Evolutionary conservation across 2,797 vertebrate species (phyloP), one percentile per base, ranked within the genome.

Genomic region (Melanotaenia pygmaea): DNA sequence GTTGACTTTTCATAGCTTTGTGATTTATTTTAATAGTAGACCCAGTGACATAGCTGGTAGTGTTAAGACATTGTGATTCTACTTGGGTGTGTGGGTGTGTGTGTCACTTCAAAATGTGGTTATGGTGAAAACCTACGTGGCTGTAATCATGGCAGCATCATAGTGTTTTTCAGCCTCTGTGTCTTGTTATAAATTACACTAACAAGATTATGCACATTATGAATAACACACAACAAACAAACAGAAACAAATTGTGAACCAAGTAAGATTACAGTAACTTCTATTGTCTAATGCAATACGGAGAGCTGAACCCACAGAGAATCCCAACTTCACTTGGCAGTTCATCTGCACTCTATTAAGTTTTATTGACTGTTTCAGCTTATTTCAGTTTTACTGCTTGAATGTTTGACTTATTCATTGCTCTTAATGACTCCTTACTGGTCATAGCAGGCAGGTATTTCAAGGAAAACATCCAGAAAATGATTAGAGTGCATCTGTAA

Each of bases 1-100:
- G 37, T 37, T 40, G 71, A 37, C 40, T 57, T 58, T 67, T 62
- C 16, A 54, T 67, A 79, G 54, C 38, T 67, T 24, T 47, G n/a
- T 32, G 45, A 2, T 77, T 76, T 76, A 38, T 69, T 54, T 64
- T 22, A 26, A 38, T 11, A 10, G 8, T 5, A 43, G 37, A 18
- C 28, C 16, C 10, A 35, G n/a, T 3, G 24, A n/a, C 18, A 6
- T 12, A 47, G 26, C 10, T 63, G 26, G 40, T 47, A 20, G 18
- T 47, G 40, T 47, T 32, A 47, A 30, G 24, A 54, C 24, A 28
- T 28, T 54, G 51, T 26, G 51, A 26, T 10, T 53, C 2, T 53
- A 24, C 38, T 16, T 30, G 24, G 30, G 22, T 18, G 26, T 45
- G 38, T 9, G 45, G 20, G 24, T 45, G 22, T 18, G 26, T 45